These are phyloP conservation scores for Coecobrya sp. DNA, from an alignment of 2,888 invertebrate genomes.

Conservation along the genomic window DNA sequence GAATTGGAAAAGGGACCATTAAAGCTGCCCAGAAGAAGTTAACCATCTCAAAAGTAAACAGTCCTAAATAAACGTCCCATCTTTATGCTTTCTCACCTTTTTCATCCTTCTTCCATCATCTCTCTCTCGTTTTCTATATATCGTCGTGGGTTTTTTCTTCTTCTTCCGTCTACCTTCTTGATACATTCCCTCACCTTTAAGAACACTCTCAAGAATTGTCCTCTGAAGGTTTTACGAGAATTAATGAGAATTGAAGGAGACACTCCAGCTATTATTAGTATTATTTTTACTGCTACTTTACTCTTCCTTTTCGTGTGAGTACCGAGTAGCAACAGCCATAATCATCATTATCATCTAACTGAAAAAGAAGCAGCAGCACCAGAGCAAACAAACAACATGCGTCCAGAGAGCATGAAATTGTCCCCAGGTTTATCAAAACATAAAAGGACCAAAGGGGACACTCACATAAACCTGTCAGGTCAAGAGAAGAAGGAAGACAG, in stretches of 20 bases:
- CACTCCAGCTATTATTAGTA: conserved; percentile 45
- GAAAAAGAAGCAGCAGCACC: neutral
- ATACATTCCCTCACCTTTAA: conserved; percentile 20
- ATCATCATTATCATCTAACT: neutral
- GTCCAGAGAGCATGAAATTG: conserved; percentile 68
- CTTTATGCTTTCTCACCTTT: conserved; percentile 54
- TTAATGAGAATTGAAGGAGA: conserved; percentile 58
- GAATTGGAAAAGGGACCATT: conserved; percentile 6
- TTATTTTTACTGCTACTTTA: conserved; percentile 13
- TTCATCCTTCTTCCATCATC: conserved; percentile 22
- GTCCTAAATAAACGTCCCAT: conserved; percentile 50
- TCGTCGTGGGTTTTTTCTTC: neutral
- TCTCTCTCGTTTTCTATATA: neutral
- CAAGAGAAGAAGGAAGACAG: conserved; percentile 61
- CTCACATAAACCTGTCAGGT: conserved; percentile 78
- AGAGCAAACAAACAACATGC: conserved; percentile 18
- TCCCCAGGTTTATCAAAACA: conserved; percentile 71
- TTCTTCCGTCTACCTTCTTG: neutral
- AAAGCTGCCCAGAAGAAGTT: conserved; percentile 18
- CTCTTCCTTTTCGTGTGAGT: neutral
- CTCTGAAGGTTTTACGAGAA: conserved; percentile 54
- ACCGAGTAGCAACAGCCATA: conserved; percentile 7
- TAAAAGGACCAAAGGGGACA: conserved; percentile 68
- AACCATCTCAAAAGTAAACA: conserved; percentile 51
- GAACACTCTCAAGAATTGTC: conserved; percentile 31